phyloP scores from a whole-genome alignment of 2,797 vertebrate species.

The Pseudochaenichthys georgianus region DNA sequence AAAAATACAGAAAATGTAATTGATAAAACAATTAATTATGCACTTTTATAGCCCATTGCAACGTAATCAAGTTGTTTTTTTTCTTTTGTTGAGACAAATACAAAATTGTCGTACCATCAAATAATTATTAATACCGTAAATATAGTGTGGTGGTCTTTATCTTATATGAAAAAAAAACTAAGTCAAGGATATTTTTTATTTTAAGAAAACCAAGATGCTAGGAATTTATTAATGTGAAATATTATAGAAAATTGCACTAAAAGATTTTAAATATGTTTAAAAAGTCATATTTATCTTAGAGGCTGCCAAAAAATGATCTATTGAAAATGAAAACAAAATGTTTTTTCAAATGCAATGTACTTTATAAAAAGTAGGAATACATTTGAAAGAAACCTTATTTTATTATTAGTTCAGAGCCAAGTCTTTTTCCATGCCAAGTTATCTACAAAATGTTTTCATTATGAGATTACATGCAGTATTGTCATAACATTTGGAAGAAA shows the following conservation, averaged over 20 bases:
- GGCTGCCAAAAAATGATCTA: not conserved
- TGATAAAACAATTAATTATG: not conserved
- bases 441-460: not conserved
- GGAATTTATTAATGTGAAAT: not conserved
- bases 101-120: not conserved
- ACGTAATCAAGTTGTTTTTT: not conserved
- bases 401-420: conserved; percentile 4
- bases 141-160: not conserved
- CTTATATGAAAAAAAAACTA: not conserved
- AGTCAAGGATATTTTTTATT: not conserved
- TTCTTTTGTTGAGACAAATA: not conserved
- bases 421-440: not conserved
- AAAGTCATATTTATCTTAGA: not conserved
- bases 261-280: not conserved
- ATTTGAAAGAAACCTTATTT: not conserved
- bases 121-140: not conserved
- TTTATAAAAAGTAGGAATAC: not conserved
- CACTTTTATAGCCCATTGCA: not conserved
- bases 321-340: not conserved
- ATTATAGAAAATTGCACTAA: not conserved
- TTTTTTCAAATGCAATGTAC: not conserved
- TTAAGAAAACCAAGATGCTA: not conserved
- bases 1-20: not conserved
- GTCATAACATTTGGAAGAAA: not conserved
- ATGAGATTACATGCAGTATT: not conserved